phyloP scores from a whole-genome alignment of 2,888 invertebrate genomes.

The Lycaena phlaeas region DNA sequence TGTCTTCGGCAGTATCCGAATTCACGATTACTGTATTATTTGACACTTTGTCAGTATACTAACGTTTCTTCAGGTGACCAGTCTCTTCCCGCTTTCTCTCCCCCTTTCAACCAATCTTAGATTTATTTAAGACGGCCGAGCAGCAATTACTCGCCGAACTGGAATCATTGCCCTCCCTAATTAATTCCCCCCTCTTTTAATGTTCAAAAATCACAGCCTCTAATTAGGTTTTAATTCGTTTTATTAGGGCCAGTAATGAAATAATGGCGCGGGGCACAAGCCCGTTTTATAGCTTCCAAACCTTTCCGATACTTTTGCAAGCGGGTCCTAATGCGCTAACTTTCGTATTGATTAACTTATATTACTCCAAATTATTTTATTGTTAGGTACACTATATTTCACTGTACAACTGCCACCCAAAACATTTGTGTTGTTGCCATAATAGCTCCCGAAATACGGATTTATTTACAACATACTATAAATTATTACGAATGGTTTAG shows the following conservation, averaged over 20 bases:
- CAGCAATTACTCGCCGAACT: constrained; percentile 60
- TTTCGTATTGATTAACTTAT: constrained; percentile 15
- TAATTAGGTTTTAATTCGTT: constrained; percentile 73
- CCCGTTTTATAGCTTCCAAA: constrained; percentile 31
- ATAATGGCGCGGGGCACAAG: constrained; percentile 41
- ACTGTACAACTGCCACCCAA: too few species aligned
- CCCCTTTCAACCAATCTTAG: constrained; percentile 18
- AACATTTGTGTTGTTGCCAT: too few species aligned
- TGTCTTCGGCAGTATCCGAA: too few species aligned
- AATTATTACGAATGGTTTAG: too few species aligned
- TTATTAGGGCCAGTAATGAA: constrained; percentile 63
- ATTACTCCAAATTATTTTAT: constrained; percentile 7
- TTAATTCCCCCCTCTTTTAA: constrained; percentile 70
- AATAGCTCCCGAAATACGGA: too few species aligned
- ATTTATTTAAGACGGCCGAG: constrained; percentile 46
- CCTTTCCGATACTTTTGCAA: constrained; percentile 28
- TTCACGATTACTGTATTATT: too few species aligned
- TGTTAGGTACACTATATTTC: background rate
- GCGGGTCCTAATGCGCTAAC: constrained; percentile 18
- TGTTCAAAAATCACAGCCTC: constrained; percentile 70
- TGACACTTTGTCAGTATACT: too few species aligned
- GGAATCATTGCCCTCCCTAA: constrained; percentile 68
- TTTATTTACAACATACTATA: too few species aligned
- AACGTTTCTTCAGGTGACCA: background rate
- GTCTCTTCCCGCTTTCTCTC: background rate